Percentiles rank a stretch among this genome's conserved stretches.
These are phyloP conservation scores for Siderastrea siderea DNA, from an alignment of 92 coral and sea anemone genomes.

Conservation along the genomic window DNA sequence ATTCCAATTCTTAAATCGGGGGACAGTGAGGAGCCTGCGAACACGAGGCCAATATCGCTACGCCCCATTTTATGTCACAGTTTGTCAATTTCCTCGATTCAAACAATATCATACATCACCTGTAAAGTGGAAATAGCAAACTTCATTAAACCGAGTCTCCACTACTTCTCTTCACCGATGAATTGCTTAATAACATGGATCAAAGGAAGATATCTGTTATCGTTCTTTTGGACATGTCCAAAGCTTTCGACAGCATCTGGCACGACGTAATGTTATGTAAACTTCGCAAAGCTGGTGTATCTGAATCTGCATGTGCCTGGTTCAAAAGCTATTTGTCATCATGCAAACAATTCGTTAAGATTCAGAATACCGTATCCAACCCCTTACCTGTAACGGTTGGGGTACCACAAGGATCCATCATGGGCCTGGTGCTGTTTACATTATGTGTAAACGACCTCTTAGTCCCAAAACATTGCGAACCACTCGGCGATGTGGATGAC, in stretches of 20 bases:
- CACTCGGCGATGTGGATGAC: slow-evolving; percentile 51
- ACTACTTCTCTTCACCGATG: slow-evolving; percentile 58
- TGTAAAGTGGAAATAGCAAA: slow-evolving; percentile 68
- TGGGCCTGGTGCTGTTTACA: slow-evolving; percentile 48
- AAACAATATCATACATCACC: slow-evolving; percentile 12
- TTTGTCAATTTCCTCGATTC: slow-evolving; percentile 29
- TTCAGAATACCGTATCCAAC: slow-evolving; percentile 29
- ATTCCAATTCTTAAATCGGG: slow-evolving; percentile 56
- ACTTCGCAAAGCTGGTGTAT: slow-evolving; percentile 35
- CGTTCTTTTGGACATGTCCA: slow-evolving; percentile 64
- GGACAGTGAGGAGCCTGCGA: slow-evolving; percentile 67
- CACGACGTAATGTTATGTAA: slow-evolving; percentile 45
- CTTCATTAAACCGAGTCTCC: slow-evolving; percentile 59
- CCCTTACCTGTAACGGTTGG: slow-evolving; percentile 37
- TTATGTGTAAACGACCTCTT: slow-evolving; percentile 54
- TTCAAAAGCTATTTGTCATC: slow-evolving; percentile 19
- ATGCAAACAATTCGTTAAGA: slow-evolving; percentile 19
- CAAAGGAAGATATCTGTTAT: slow-evolving; percentile 28
- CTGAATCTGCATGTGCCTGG: slow-evolving; percentile 15
- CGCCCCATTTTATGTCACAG: slow-evolving; percentile 42
- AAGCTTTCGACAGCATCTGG: slow-evolving; percentile 69
- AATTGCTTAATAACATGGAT: slow-evolving; percentile 70
- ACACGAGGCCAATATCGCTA: slow-evolving; percentile 58
- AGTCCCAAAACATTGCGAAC: slow-evolving; percentile 41
- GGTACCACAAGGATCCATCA: slow-evolving; percentile 58